Evolutionary conservation across 1,140 invertebrate species (phyloP).

Genomic region (Penaeus japonicus): DNA sequence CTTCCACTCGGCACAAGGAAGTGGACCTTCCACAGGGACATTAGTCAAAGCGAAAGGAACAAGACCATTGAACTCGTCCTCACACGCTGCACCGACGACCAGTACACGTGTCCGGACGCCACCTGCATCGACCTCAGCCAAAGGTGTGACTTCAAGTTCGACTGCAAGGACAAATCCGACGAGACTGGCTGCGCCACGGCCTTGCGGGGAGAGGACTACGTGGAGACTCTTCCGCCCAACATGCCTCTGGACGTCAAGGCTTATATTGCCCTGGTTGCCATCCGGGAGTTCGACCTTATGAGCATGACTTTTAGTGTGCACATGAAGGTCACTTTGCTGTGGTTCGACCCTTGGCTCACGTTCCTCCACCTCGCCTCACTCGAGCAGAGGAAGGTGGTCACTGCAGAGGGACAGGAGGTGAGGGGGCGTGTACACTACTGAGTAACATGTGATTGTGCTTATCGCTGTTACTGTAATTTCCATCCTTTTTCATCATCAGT

Average conservation of each 20-base stretch:
- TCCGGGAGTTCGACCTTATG: conserved; percentile 1
- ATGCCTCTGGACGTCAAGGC: background rate
- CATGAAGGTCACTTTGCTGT: background rate
- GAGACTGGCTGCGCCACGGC: conserved; percentile 15
- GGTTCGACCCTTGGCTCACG: conserved; percentile 19
- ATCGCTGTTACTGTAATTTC: too few relatives aligned
- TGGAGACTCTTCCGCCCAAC: background rate
- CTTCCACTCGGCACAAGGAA: too few relatives aligned
- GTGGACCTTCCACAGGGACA: too few relatives aligned
- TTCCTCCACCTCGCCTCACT: background rate
- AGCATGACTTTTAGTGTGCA: conserved; percentile 21
- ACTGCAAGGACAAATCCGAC: conserved; percentile 19
- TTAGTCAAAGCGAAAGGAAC: background rate
- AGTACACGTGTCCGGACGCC: conserved; percentile 35
- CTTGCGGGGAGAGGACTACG: background rate
- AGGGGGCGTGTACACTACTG: too few relatives aligned
- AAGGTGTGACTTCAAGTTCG: conserved; percentile 17
- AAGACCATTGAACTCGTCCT: background rate
- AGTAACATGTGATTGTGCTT: too few relatives aligned
- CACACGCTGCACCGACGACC: conserved; percentile 19
- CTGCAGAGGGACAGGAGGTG: background rate
- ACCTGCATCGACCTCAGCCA: conserved; percentile 14
- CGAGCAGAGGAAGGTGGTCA: background rate
- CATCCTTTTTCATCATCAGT: too few relatives aligned
- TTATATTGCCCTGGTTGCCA: background rate